Evolutionary conservation across 2,888 invertebrate species (phyloP).

Genomic region (Pemphredon lugubris): DNA sequence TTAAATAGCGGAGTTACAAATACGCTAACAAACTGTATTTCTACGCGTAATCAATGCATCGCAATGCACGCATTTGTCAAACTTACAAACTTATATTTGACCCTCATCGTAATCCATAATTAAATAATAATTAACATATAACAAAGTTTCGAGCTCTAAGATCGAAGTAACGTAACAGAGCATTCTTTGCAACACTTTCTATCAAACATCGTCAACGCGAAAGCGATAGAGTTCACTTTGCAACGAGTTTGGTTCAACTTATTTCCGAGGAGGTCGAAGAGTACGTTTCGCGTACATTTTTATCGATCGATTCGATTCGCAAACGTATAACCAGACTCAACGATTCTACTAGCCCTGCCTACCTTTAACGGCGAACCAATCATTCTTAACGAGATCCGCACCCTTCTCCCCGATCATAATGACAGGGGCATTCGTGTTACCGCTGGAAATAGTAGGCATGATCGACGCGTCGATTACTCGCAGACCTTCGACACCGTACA

Average conservation of each 20-base stretch:
- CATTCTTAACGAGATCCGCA: constrained; percentile 91
- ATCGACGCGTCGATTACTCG: constrained; percentile 93
- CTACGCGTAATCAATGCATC: neutral
- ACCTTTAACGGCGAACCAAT: constrained; percentile 84
- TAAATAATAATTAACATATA: neutral
- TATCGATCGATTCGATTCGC: too few species aligned
- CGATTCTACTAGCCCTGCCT: too few species aligned
- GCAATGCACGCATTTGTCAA: neutral
- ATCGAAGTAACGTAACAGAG: neutral
- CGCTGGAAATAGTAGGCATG: constrained; percentile 94
- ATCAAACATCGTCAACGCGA: neutral
- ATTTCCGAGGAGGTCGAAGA: too few species aligned
- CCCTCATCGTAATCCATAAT: too few species aligned
- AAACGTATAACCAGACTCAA: too few species aligned
- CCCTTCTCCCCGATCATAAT: constrained; percentile 96
- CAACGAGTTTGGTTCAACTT: neutral
- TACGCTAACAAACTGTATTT: constrained; percentile 11
- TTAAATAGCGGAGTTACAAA: too few species aligned
- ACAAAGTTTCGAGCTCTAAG: neutral
- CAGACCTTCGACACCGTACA: constrained; percentile 89
- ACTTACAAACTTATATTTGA: neutral
- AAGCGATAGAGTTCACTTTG: too few species aligned
- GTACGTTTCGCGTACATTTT: too few species aligned
- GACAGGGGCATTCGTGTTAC: constrained; percentile 95
- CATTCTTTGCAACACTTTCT: neutral